These are phyloP conservation scores for Sesamia nonagrioides DNA, from an alignment of 1,140 invertebrate species.

Conservation along the genomic window DNA sequence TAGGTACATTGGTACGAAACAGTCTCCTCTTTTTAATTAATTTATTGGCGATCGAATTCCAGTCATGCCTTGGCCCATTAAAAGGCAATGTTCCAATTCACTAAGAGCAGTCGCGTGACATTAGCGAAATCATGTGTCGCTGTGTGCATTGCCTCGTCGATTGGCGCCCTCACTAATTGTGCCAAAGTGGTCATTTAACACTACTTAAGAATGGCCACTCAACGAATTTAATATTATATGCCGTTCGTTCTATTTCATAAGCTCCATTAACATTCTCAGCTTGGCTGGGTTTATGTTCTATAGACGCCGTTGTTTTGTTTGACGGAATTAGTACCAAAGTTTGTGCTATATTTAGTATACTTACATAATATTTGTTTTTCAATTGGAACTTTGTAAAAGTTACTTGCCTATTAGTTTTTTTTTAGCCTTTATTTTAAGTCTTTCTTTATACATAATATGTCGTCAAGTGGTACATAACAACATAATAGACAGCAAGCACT, in stretches of 20 bases:
- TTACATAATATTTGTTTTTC: neutral
- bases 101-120: conserved; percentile 8
- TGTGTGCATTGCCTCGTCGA: conserved; percentile 59
- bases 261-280: conserved; percentile 41
- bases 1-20: no score
- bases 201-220: conserved; percentile 71
- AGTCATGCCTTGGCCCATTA: conserved; percentile 29
- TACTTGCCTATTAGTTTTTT: no score
- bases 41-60: conserved; percentile 4
- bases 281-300: conserved; percentile 4
- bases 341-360: neutral
- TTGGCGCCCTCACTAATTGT: conserved; percentile 76
- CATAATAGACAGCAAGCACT: no score
- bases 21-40: no score
- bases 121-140: conserved; percentile 16
- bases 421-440: no score
- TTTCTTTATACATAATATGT: no score
- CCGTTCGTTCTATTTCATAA: conserved; percentile 44
- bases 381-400: no score
- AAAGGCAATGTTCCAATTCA: conserved; percentile 35
- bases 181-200: conserved; percentile 70
- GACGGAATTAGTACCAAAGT: neutral
- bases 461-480: no score
- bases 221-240: conserved; percentile 61
- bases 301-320: conserved; percentile 4